Percentiles rank a stretch among this genome's conserved stretches.
These are phyloP conservation scores for Leptopilina clavipes DNA, from an alignment of 1,140 invertebrate species.

Conservation along the genomic window DNA sequence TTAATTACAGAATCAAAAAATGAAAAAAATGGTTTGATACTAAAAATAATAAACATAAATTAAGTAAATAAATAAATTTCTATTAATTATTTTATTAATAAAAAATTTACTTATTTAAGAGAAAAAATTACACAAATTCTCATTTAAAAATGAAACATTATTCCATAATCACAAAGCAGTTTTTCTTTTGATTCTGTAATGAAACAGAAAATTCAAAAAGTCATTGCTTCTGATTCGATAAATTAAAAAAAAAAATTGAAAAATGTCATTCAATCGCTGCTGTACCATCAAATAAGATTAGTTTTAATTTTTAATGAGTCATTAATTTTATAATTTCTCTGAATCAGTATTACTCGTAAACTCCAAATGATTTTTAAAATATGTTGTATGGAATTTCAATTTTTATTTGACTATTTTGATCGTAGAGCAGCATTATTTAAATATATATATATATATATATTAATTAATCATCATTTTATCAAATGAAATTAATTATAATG, in stretches of 20 bases:
- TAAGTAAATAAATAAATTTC: no score
- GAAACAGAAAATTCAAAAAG: not conserved
- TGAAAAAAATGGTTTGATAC: no score
- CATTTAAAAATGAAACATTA: not conserved
- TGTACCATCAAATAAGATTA: slow-evolving; percentile 14
- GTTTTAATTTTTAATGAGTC: not conserved
- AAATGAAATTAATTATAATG: not conserved
- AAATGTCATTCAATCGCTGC: not conserved
- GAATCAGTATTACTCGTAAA: slow-evolving; percentile 7
- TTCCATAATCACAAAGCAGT: not conserved
- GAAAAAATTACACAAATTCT: not conserved
- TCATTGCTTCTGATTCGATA: not conserved
- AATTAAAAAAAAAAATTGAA: not conserved
- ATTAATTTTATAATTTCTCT: not conserved
- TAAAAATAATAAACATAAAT: no score
- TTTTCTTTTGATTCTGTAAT: not conserved
- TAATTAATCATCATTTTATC: slow-evolving; percentile 21
- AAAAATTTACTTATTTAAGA: no score
- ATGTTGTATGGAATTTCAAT: not conserved
- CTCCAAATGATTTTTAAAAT: not conserved
- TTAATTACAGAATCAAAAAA: not conserved
- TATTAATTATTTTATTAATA: no score
- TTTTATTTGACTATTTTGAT: slow-evolving; percentile 3
- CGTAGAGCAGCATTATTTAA: slow-evolving; percentile 10
- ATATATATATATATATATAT: not conserved